These are phyloP conservation scores for Ibidorhyncha struthersii DNA, from an alignment of 2,113 vertebrate species.

Conservation along the genomic window DNA sequence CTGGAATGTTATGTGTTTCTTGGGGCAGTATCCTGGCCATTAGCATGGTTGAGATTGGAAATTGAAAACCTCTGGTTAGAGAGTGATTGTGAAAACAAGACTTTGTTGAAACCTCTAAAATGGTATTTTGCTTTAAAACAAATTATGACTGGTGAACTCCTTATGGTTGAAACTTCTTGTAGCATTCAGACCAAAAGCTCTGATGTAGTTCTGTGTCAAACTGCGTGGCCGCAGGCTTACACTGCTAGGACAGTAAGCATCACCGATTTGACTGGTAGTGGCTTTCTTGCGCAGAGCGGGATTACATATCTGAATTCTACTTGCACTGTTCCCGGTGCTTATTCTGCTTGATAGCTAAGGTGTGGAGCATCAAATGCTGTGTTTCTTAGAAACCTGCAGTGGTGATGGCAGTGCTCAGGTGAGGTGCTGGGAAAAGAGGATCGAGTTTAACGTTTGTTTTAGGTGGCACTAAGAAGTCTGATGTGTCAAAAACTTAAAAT, in stretches of 20 bases:
- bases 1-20: not conserved
- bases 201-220: not conserved
- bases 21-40: not conserved
- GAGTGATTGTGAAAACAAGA: not conserved
- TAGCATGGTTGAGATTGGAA: not conserved
- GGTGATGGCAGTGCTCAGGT: not conserved
- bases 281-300: not conserved
- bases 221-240: not conserved
- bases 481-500: not conserved
- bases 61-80: not conserved
- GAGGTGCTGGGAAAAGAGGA: not conserved
- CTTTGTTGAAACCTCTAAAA: not conserved
- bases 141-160: not conserved
- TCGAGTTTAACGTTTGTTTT: accelerated
- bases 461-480: not conserved
- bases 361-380: not conserved
- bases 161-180: not conserved
- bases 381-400: not conserved
- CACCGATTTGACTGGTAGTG: not conserved
- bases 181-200: not conserved
- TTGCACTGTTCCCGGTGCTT: not conserved
- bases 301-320: not conserved
- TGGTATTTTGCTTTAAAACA: not conserved
- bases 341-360: not conserved
- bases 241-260: not conserved